phyloP scores from a whole-genome alignment of 2,888 invertebrate species.

The Catocala sponsa region DNA sequence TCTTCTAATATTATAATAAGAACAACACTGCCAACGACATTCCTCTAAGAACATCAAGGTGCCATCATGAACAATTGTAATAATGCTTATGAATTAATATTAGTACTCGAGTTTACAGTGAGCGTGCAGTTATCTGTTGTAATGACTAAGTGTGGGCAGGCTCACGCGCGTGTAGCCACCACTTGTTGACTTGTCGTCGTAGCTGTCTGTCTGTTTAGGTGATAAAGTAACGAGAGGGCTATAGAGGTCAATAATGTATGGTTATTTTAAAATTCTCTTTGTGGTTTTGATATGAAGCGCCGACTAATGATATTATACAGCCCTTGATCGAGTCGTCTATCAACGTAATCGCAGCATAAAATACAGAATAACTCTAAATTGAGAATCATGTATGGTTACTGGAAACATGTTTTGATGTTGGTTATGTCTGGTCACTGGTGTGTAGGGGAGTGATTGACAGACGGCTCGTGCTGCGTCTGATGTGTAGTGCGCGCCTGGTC shows the following conservation, averaged over 20 bases:
- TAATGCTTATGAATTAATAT: conserved; percentile 59
- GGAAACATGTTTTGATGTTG: too few species aligned
- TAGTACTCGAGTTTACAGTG: conserved; percentile 34
- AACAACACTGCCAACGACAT: conserved; percentile 80
- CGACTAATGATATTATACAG: not conserved
- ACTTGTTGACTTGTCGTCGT: too few species aligned
- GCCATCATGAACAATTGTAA: conserved; percentile 67
- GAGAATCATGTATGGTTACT: too few species aligned
- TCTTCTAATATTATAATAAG: conserved; percentile 56
- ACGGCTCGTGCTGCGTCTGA: too few species aligned
- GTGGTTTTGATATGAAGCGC: not conserved
- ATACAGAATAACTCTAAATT: too few species aligned
- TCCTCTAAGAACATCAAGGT: conserved; percentile 66
- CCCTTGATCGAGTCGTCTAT: too few species aligned
- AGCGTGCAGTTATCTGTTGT: conserved; percentile 24
- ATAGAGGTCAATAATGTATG: not conserved
- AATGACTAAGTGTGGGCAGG: conserved; percentile 11
- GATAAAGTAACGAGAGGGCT: not conserved
- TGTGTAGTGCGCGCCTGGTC: too few species aligned
- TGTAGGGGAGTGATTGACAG: too few species aligned
- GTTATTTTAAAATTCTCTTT: not conserved
- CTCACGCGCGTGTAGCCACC: not conserved
- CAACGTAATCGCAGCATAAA: not conserved
- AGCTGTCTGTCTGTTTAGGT: not conserved
- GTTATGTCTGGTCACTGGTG: too few species aligned